These are phyloP conservation scores for Smittia sp. DNA, from an alignment of 2,888 invertebrate species.

Conservation along the genomic window DNA sequence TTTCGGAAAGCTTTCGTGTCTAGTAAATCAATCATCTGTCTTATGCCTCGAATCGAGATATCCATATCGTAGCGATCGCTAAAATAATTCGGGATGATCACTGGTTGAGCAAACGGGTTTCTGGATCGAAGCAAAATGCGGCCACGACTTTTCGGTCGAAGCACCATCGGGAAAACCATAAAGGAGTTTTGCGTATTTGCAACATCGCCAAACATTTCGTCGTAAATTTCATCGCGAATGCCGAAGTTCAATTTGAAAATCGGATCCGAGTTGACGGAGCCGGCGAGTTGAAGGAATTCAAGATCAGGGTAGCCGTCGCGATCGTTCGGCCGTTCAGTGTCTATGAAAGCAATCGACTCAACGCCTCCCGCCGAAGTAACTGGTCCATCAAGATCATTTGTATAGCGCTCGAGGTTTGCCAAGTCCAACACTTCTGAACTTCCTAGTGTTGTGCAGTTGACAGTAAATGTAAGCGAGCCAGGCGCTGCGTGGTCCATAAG, in stretches of 20 bases:
- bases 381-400: constrained; percentile 53
- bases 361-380: constrained; percentile 59
- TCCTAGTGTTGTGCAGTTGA: constrained; percentile 16
- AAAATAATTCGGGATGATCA: constrained; percentile 68
- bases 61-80: constrained; percentile 62
- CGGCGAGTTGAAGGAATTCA: constrained; percentile 65
- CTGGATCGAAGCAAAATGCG: constrained; percentile 61
- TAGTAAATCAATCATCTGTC: constrained; percentile 56
- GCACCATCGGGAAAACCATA: constrained; percentile 61
- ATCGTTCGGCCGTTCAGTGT: constrained; percentile 58
- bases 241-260: constrained; percentile 54
- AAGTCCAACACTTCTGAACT: not conserved
- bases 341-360: constrained; percentile 63
- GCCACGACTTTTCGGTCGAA: constrained; percentile 70
- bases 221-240: constrained; percentile 53
- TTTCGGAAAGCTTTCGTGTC: constrained; percentile 57
- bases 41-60: constrained; percentile 61
- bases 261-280: constrained; percentile 52
- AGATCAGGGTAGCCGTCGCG: constrained; percentile 63
- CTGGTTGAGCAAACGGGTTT: constrained; percentile 65
- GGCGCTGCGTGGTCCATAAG: constrained; percentile 65
- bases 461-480: constrained; percentile 12
- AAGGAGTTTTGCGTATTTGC: constrained; percentile 54
- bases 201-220: constrained; percentile 53
- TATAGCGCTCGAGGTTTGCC: constrained; percentile 42